Conservation (phyloP, 2,797 vertebrate genomes). For the Limnodromus scolopaceus region DNA sequence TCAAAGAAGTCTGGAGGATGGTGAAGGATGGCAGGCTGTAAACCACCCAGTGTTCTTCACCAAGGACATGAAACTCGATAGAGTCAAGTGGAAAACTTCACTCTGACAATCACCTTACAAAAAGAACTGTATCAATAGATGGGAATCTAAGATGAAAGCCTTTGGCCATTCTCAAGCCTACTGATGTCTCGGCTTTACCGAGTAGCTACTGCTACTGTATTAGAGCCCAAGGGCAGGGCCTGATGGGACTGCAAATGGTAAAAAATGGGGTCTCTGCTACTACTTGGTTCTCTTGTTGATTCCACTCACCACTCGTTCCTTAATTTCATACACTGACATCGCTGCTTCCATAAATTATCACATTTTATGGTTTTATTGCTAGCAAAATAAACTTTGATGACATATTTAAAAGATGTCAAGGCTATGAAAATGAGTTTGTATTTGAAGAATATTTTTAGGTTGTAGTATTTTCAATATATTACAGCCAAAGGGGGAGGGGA, state of each 20-base stretch:
- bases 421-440: conserved; percentile 35
- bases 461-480: conserved; percentile 23
- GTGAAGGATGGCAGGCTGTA: not conserved
- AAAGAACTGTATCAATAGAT: not conserved
- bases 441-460: conserved; percentile 19
- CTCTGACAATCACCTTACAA: not conserved
- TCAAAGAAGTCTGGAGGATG: not conserved
- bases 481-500: not conserved
- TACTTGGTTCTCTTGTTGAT: conserved; percentile 8
- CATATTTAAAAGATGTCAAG: conserved; percentile 23
- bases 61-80: not conserved
- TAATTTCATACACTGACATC: conserved; percentile 16
- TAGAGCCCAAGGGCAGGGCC: not conserved
- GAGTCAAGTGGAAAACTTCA: not conserved
- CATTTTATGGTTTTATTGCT: conserved; percentile 21
- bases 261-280: not conserved
- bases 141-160: not conserved
- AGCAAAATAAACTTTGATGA: conserved; percentile 30
- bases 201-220: not conserved
- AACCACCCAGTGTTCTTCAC: not conserved
- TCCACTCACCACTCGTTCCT: not conserved
- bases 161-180: not conserved
- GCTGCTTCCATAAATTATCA: conserved; percentile 56
- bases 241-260: not conserved
- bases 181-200: not conserved